Conservation (phyloP, 2,888 invertebrate species). For the Philereme transversata region DNA sequence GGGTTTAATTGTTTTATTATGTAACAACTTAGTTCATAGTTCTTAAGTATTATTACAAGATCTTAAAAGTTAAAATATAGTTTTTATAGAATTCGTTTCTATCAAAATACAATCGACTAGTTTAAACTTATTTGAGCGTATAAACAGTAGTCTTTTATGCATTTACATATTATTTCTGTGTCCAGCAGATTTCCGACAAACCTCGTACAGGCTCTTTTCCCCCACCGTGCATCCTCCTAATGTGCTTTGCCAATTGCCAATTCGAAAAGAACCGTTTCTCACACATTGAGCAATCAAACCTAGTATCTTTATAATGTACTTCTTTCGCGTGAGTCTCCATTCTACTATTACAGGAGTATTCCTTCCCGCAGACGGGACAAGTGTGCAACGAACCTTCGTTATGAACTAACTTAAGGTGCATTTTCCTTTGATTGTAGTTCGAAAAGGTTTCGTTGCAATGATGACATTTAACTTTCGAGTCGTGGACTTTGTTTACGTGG, state of each 20-base stretch:
- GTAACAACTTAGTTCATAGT: not conserved
- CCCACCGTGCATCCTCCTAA: slow-evolving; percentile 68
- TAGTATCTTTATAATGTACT: slow-evolving; percentile 74
- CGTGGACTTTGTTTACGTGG: slow-evolving; percentile 58
- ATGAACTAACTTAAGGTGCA: slow-evolving; percentile 38
- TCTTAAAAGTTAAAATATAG: not conserved
- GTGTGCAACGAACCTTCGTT: slow-evolving; percentile 12
- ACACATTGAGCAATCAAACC: slow-evolving; percentile 74
- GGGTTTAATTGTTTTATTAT: not conserved
- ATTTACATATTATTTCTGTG: slow-evolving; percentile 72
- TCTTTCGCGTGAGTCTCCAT: slow-evolving; percentile 68
- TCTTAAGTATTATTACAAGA: not conserved
- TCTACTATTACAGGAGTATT: slow-evolving; percentile 26
- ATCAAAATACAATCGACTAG: not conserved
- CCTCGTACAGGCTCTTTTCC: slow-evolving; percentile 71
- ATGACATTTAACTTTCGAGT: slow-evolving; percentile 44
- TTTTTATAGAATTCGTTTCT: not conserved
- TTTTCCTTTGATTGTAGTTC: slow-evolving; percentile 51
- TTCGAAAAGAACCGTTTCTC: slow-evolving; percentile 79
- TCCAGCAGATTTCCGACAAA: slow-evolving; percentile 76
- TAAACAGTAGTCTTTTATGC: slow-evolving; percentile 45
- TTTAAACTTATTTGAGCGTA: not conserved
- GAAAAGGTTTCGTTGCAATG: slow-evolving; percentile 50
- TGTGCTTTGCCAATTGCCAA: slow-evolving; percentile 78
- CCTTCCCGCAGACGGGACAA: slow-evolving; percentile 23